Base-by-base conservation (phyloP, 2,797 vertebrate genomes). In the Oreochromis mossambicus region DNA sequence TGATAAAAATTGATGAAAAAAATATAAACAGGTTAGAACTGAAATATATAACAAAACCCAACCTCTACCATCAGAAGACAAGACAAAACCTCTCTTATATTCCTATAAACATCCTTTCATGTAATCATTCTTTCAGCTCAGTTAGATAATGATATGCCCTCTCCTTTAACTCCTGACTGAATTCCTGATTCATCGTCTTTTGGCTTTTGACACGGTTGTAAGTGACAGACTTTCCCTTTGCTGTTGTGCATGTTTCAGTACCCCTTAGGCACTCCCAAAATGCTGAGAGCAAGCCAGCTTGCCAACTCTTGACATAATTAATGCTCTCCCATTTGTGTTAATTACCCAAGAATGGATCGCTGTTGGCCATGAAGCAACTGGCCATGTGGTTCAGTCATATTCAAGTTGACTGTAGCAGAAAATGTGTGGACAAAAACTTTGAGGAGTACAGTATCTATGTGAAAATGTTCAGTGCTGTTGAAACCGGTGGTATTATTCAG, bases 281-380 rank as follows among this genome's bases (percentile, higher is more conserved):
- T 48, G 41, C 61, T 73, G 32, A 55, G 38, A 75, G 17, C 17
- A 46, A 66, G 81, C 87, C 86, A 90, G 84, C 26, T 41, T 68
- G 63, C 36, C 63, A 68, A 54, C 78, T 84, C 52, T 77, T 84
- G 84, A 80, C 84, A 46, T 21, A n/a, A 80, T 80, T 81, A 83
- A 63, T 82, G 41, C 24, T 43, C 75, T 79, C 87, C 85, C 73
- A 79, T 93, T 86, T 87, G 86, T 93, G 86, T 88, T 88, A 89
- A 91, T 90, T 83, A 90, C 66, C 77, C 55, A 7, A n/a, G 41
- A 85, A 73, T 73, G 43, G 68, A 73, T 83, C 3, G 12, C 48
- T 21, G 55, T 38, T 70, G 68, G 41, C 61, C 24, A 50, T 7
- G 15, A 73, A 32, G 15, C 68, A 48, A 48, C 26, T 48, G 15